phyloP scores from a whole-genome alignment of 2,113 vertebrate species.

The Pipa parva region DNA sequence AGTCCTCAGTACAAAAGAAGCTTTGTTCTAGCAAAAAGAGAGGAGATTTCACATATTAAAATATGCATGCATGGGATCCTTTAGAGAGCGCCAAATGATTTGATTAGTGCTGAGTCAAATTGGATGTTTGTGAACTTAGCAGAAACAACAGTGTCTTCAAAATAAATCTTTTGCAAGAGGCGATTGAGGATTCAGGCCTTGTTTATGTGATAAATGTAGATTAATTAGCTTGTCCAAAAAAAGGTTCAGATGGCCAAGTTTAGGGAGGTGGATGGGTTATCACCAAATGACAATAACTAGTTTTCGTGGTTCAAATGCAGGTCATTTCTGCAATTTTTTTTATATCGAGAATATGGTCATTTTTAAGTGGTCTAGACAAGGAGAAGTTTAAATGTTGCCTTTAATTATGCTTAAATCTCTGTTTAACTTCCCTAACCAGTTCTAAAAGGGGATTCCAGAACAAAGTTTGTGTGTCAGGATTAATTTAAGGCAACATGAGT shows the following conservation, averaged over 20 bases:
- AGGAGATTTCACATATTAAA: conserved; percentile 62
- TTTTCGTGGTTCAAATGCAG: no score
- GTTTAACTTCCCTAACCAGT: conserved; percentile 19
- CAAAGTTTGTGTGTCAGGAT: conserved; percentile 38
- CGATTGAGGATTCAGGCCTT: conserved; percentile 22
- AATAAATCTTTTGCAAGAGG: conserved; percentile 54
- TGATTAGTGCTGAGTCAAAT: conserved; percentile 59
- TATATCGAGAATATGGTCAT: not conserved
- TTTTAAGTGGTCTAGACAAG: conserved; percentile 36
- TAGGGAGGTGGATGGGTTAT: no score
- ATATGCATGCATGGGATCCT: conserved; percentile 54
- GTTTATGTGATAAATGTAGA: conserved; percentile 17
- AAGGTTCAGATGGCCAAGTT: conserved; percentile 13
- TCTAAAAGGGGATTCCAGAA: conserved; percentile 33
- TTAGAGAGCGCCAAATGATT: conserved; percentile 57
- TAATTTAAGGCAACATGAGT: conserved; percentile 35
- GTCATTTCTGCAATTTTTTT: no score
- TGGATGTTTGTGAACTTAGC: conserved; percentile 63
- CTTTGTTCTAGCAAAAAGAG: conserved; percentile 59
- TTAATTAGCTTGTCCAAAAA: conserved; percentile 12
- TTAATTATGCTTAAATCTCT: conserved; percentile 40
- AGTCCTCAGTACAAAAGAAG: conserved; percentile 57
- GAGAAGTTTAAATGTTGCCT: conserved; percentile 33
- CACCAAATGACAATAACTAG: no score
- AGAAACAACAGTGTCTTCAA: conserved; percentile 58